A percentile compares a stretch with the other conserved stretches of the same genome.
These are phyloP conservation scores for Anableps anableps DNA, from an alignment of 2,797 vertebrate genomes.

Conservation along the genomic window DNA sequence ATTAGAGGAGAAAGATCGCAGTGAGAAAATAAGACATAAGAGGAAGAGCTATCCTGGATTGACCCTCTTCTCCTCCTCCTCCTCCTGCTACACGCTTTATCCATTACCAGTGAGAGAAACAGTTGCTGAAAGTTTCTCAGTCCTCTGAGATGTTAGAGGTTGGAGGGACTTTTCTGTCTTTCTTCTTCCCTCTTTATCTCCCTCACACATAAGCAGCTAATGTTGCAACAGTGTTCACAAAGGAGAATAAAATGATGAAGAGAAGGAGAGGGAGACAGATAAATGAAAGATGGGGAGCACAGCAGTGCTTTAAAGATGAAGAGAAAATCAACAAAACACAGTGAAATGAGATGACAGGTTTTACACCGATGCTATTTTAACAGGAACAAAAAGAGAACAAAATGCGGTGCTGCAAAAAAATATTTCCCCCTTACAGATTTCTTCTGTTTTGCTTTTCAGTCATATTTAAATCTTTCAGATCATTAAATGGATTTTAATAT, in stretches of 20 bases:
- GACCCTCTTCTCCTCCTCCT: conserved; percentile 16
- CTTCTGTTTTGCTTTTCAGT: not conserved
- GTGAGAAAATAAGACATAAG: conserved; percentile 33
- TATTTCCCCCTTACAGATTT: not conserved
- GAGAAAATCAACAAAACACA: conserved; percentile 2
- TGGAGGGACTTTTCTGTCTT: conserved; percentile 35
- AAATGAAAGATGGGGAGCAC: conserved; percentile 7
- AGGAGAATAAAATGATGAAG: conserved; percentile 2
- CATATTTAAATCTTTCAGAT: not conserved
- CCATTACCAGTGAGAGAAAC: conserved; percentile 68
- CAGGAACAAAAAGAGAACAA: too few relatives aligned
- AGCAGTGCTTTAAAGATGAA: not conserved
- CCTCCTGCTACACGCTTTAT: conserved; percentile 66
- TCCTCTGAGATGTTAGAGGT: conserved; percentile 45
- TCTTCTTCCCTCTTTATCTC: conserved; percentile 31
- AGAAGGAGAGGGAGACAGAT: conserved; percentile 10
- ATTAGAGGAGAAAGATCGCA: conserved; percentile 17
- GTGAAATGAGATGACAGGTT: conserved; percentile 27
- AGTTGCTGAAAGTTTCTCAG: conserved; percentile 59
- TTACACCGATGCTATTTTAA: conserved; percentile 49
- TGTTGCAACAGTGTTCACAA: conserved; percentile 20
- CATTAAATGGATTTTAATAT: not conserved
- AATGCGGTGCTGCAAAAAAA: not conserved
- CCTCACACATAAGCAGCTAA: conserved; percentile 29
- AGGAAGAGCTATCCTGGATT: conserved; percentile 26